phyloP scores from a whole-genome alignment of 2,113 vertebrate species.

The Phyllostomus discolor region DNA sequence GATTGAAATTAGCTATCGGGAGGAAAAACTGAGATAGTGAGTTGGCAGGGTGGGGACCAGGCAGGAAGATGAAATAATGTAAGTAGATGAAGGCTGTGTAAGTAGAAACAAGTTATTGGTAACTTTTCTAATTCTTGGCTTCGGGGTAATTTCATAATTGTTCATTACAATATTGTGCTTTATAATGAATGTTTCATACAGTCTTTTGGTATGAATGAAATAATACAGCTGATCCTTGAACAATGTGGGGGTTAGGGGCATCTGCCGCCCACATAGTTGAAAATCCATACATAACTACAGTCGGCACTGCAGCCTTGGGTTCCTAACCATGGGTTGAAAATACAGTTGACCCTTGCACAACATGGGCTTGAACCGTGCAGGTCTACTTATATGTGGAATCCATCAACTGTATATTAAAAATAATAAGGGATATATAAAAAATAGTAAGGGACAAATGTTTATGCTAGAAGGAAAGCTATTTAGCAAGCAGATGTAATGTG shows the following conservation, averaged over 20 bases:
- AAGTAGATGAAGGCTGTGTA: background rate
- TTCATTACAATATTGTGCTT: slow-evolving; percentile 4
- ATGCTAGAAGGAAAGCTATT: background rate
- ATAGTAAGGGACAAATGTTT: background rate
- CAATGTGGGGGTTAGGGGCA: background rate
- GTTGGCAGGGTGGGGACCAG: background rate
- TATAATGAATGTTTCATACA: background rate
- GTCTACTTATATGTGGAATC: background rate
- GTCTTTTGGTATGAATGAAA: background rate
- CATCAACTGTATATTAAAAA: background rate
- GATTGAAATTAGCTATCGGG: background rate
- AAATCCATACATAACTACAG: background rate
- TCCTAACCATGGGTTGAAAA: background rate
- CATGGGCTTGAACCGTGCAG: background rate
- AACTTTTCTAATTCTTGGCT: background rate
- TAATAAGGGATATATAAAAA: background rate
- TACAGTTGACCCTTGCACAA: background rate
- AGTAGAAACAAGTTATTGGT: background rate
- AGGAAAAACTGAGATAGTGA: background rate
- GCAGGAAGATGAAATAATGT: background rate
- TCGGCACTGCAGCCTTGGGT: background rate
- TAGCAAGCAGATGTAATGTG: background rate
- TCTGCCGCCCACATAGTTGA: background rate
- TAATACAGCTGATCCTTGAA: background rate
- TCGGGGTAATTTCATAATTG: background rate